These are phyloP conservation scores for Campaea margaritaria DNA, from an alignment of 2,888 invertebrate species.

Conservation along the genomic window DNA sequence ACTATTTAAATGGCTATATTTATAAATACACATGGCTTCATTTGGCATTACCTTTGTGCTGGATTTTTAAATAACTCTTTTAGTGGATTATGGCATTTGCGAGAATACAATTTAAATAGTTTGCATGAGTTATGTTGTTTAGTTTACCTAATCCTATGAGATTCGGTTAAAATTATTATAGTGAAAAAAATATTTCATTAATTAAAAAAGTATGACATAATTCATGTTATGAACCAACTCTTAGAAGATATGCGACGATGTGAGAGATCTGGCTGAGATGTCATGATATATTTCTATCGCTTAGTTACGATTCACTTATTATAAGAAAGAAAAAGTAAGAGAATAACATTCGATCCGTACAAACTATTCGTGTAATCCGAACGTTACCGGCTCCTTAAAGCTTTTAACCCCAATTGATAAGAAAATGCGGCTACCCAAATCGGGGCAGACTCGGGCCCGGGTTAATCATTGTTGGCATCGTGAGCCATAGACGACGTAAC, in stretches of 20 bases:
- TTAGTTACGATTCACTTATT: too few species aligned
- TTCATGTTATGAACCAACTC: too few species aligned
- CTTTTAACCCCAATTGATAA: slow-evolving; percentile 39
- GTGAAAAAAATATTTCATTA: too few species aligned
- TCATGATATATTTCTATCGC: too few species aligned
- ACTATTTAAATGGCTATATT: background rate
- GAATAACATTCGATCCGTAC: background rate
- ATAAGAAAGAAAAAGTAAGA: background rate
- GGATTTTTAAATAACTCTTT: slow-evolving; percentile 11
- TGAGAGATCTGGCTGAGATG: too few species aligned
- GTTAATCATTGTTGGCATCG: slow-evolving; percentile 66
- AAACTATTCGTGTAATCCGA: slow-evolving; percentile 8
- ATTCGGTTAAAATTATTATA: too few species aligned
- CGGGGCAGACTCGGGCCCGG: slow-evolving; percentile 40
- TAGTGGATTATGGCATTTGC: background rate
- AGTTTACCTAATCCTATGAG: too few species aligned
- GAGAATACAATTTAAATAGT: too few species aligned
- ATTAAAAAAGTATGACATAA: too few species aligned
- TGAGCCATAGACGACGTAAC: slow-evolving; percentile 39
- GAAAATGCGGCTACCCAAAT: slow-evolving; percentile 37
- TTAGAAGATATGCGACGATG: too few species aligned
- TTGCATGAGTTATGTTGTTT: too few species aligned
- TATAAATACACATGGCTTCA: too few species aligned
- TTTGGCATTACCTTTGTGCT: slow-evolving; percentile 16
- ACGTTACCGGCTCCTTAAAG: slow-evolving; percentile 22